Base-by-base conservation (phyloP, 2,113 vertebrate genomes). In the Bothrops jararaca region DNA sequence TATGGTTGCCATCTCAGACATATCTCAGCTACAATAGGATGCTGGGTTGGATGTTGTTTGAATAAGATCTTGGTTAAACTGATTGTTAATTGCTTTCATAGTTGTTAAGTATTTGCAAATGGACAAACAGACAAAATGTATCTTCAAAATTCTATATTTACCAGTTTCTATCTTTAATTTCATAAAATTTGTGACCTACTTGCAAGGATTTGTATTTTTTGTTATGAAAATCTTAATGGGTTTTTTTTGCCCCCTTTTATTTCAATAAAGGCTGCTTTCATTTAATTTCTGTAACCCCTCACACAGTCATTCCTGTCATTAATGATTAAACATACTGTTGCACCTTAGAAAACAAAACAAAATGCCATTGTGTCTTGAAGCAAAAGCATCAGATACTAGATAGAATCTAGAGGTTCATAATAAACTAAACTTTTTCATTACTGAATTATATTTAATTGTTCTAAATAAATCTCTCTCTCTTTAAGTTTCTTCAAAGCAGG, bases 371-470 rank as follows among this genome's bases (percentile, higher is more conserved):
- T 89, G 1, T 90, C 74, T 52, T 0, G 0, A 15, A 87, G 13
- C 42, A 57, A 12, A 9, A 45, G 4, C 88, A 94, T 95, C 87
- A 60, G 42, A 42, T 86, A 92, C 1, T 85, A 58, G 57, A 24
- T 9, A 58, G 26, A 54, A 54, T 26, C 12, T 88, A n/a, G 50
- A 88, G 11, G 26, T 50, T 58, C 22, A 15, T 50, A n/a, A 86
- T 34, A 48, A 54, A 94, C 92, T 50, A 24, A 54, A 94, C 92
- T 95, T 95, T 95, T 92, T 93, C 92, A 90, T 57, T 93, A 18
- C 89, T 50, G 0, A 91, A 95, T 96, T 96, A 56, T 92, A 96
- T 95, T 89, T 92, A 23, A 95, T 94, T 94, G 13, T 24, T 4
- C 91, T 91, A 93, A 92, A 95, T 93, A 92, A 92, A 95, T 93